These are phyloP conservation scores for Probosciger aterrimus DNA, from an alignment of 2,113 vertebrate genomes.

Conservation along the genomic window DNA sequence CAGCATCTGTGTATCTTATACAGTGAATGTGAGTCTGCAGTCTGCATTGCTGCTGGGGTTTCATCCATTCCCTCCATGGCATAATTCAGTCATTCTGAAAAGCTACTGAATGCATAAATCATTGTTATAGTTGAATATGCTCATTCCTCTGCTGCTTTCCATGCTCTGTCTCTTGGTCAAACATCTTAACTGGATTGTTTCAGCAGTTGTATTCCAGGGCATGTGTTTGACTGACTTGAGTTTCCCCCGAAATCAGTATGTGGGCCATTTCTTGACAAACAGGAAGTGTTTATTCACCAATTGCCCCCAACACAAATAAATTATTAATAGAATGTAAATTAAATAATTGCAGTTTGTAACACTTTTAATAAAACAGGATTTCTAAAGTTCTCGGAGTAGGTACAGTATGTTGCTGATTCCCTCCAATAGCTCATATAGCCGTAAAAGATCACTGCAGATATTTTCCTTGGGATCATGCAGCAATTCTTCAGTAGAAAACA, in stretches of 20 bases:
- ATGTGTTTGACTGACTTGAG: neutral
- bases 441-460: neutral
- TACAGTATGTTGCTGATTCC: slow-evolving; percentile 38
- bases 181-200: neutral
- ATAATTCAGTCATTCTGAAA: neutral
- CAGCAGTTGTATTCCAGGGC: neutral
- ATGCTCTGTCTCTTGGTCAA: neutral
- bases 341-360: slow-evolving; percentile 26
- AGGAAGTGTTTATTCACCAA: slow-evolving; percentile 11
- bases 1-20: neutral
- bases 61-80: neutral
- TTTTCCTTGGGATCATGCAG: slow-evolving; percentile 26
- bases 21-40: neutral
- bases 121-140: neutral
- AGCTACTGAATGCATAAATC: neutral
- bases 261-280: neutral
- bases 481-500: slow-evolving; percentile 1
- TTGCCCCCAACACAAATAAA: neutral
- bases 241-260: neutral
- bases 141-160: neutral
- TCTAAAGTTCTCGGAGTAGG: slow-evolving; percentile 49
- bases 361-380: slow-evolving; percentile 65
- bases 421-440: neutral
- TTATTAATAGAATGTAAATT: slow-evolving; percentile 18
- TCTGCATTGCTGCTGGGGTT: neutral